Conservation (phyloP, 23 tunicate genomes). For the Styela plicata region DNA sequence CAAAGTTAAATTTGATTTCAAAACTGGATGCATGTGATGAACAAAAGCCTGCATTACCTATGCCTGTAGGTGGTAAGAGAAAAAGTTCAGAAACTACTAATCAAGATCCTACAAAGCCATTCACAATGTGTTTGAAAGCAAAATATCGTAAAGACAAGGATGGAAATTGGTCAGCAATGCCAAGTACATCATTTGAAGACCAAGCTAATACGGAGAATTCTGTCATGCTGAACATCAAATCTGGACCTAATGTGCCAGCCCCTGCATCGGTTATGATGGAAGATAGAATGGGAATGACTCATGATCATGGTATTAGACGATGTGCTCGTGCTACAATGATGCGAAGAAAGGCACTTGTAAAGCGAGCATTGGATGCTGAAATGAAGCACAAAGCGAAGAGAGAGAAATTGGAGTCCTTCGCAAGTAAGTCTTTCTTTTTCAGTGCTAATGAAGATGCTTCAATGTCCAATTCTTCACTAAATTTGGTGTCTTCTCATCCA, state of each 20-base stretch:
- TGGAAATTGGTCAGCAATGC: constrained; percentile 14
- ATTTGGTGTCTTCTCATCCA: not conserved
- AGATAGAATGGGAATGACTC: not conserved
- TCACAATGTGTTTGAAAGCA: constrained; percentile 10
- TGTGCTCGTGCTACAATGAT: constrained; percentile 22
- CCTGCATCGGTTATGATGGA: not conserved
- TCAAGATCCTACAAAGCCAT: not conserved
- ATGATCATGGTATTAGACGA: constrained; percentile 3
- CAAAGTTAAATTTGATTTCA: not conserved
- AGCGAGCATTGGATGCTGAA: not conserved
- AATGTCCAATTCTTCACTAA: not conserved
- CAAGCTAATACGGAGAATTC: not conserved
- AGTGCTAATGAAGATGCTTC: not conserved
- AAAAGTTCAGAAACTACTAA: not conserved
- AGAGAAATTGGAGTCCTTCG: not conserved
- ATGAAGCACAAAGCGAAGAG: constrained; percentile 3
- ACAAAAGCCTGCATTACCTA: not conserved
- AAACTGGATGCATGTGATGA: not conserved
- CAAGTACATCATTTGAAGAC: not conserved
- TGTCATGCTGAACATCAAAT: not conserved
- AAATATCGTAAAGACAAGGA: constrained; percentile 19
- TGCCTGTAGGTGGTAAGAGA: not conserved
- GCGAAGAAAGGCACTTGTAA: constrained; percentile 17
- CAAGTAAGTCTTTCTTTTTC: not conserved
- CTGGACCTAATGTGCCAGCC: not conserved